Evolutionary conservation across 2,113 vertebrate species (phyloP).

Genomic region (Petaurus breviceps): DNA sequence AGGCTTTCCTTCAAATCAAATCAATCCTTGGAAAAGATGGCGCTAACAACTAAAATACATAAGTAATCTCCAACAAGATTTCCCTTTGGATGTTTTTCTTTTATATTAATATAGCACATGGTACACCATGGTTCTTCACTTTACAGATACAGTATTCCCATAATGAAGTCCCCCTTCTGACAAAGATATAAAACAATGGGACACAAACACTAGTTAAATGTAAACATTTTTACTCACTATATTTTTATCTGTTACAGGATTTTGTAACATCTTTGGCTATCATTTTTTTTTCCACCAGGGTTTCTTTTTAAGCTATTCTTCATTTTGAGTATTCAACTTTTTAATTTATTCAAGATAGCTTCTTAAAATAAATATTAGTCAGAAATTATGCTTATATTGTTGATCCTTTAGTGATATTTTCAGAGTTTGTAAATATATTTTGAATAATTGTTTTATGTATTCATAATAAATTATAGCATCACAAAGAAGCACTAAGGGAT

Average conservation of each 20-base stretch:
- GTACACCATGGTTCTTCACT: slow-evolving; percentile 48
- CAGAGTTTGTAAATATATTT: neutral
- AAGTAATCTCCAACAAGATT: slow-evolving; percentile 82
- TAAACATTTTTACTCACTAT: neutral
- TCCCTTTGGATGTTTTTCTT: slow-evolving; percentile 62
- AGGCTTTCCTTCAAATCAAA: slow-evolving; percentile 92
- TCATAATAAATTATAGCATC: slow-evolving; percentile 44
- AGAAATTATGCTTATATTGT: neutral
- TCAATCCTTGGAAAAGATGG: slow-evolving; percentile 94
- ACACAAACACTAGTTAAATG: neutral
- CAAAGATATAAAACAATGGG: slow-evolving; percentile 34
- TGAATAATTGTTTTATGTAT: neutral
- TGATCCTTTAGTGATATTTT: neutral
- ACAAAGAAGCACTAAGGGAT: neutral
- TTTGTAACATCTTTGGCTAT: neutral
- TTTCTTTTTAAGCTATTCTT: neutral
- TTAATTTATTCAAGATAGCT: neutral
- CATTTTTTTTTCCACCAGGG: neutral
- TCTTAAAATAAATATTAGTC: neutral
- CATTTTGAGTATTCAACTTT: neutral
- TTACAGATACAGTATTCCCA: slow-evolving; percentile 50
- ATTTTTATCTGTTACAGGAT: neutral
- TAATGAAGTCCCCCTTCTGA: slow-evolving; percentile 38
- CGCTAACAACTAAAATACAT: slow-evolving; percentile 89
- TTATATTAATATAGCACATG: slow-evolving; percentile 46